A percentile compares a stretch with the other conserved stretches of the same genome.
Conservation (phyloP, 2,888 invertebrate genomes). For the Microplitis manilae region DNA sequence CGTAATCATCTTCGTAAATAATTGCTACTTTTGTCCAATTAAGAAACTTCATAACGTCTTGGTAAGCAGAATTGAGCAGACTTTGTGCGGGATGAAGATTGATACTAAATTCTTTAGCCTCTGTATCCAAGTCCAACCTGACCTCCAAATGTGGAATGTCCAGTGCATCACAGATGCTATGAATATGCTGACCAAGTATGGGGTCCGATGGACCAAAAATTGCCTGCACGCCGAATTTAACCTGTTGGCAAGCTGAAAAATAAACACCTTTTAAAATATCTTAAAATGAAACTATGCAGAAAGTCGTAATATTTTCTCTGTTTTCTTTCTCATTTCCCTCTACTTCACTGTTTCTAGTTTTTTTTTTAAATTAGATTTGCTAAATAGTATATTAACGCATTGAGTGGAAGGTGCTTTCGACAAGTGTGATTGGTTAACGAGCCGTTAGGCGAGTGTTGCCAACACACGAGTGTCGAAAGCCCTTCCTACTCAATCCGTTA, state of each 20-base stretch:
- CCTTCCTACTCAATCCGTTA: no score
- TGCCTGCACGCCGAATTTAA: conserved; percentile 81
- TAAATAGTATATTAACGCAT: no score
- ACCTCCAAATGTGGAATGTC: conserved; percentile 87
- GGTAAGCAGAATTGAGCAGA: conserved; percentile 81
- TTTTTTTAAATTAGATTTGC: background rate
- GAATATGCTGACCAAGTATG: conserved; percentile 82
- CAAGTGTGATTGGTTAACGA: no score
- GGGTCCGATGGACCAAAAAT: conserved; percentile 86
- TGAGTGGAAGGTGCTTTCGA: no score
- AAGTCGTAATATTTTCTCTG: no score
- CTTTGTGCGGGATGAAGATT: conserved; percentile 85
- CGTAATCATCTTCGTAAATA: conserved; percentile 85
- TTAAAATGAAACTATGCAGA: no score
- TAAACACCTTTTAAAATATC: background rate
- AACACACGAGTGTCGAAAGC: no score
- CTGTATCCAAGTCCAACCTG: conserved; percentile 76
- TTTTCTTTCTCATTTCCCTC: background rate
- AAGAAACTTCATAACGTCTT: conserved; percentile 83
- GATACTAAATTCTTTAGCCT: conserved; percentile 81
- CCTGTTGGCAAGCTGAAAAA: conserved; percentile 80
- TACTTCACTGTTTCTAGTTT: background rate
- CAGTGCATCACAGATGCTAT: conserved; percentile 85
- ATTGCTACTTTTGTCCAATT: conserved; percentile 88
- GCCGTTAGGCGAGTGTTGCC: no score